phyloP scores from a whole-genome alignment of 2,113 vertebrate species.

The Poicephalus gulielmi region DNA sequence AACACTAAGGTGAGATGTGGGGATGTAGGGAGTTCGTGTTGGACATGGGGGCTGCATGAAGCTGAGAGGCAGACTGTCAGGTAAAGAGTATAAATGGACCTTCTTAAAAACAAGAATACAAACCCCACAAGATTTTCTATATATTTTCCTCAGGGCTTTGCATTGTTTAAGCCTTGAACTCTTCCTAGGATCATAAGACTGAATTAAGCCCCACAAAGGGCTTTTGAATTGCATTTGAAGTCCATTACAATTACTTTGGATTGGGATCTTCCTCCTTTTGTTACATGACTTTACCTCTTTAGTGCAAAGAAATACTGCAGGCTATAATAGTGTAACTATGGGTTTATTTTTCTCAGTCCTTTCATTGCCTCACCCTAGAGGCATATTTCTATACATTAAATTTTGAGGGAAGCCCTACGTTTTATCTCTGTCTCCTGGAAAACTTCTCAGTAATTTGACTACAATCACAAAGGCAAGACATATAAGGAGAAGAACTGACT shows the following conservation, averaged over 20 bases:
- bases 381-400: not conserved
- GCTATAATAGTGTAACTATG: not conserved
- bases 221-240: not conserved
- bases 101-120: not conserved
- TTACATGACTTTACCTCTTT: not conserved
- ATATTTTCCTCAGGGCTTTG: not conserved
- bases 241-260: not conserved
- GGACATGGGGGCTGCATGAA: not conserved
- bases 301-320: not conserved
- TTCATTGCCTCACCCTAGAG: not conserved
- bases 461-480: not conserved
- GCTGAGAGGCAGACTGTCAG: not conserved
- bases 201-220: not conserved
- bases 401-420: not conserved
- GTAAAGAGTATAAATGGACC: not conserved
- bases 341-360: not conserved
- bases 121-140: fast-evolving
- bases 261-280: not conserved
- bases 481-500: not conserved
- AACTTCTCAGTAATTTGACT: not conserved
- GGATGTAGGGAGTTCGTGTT: not conserved
- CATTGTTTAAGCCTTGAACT: not conserved
- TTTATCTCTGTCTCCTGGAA: not conserved
- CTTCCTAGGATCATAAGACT: not conserved
- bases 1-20: not conserved